These are phyloP conservation scores for Eupeodes latifasciatus DNA, from an alignment of 2,888 invertebrate genomes.

Conservation along the genomic window DNA sequence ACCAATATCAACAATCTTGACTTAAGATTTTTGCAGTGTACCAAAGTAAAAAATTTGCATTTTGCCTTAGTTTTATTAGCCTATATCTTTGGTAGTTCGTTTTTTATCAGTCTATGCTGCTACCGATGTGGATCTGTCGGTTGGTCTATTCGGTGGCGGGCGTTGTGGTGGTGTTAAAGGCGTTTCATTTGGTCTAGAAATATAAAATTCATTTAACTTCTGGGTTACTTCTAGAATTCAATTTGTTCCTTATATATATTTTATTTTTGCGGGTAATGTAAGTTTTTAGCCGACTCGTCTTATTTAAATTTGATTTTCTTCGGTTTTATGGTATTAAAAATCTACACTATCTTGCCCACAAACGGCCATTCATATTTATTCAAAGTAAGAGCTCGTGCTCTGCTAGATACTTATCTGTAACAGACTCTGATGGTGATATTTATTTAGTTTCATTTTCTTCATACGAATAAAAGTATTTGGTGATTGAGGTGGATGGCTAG, in stretches of 20 bases:
- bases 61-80: conserved; percentile 20
- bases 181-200: conserved; percentile 32
- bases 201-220: conserved; percentile 39
- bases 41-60: conserved; percentile 1
- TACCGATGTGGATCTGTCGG: conserved; percentile 52
- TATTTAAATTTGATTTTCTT: neutral
- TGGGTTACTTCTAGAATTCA: conserved; percentile 15
- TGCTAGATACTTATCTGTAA: conserved; percentile 62
- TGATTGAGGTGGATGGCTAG: conserved; percentile 43
- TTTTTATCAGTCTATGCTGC: conserved; percentile 4
- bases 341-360: conserved; percentile 10
- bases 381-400: conserved; percentile 57
- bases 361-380: conserved; percentile 1
- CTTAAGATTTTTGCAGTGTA: neutral
- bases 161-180: conserved; percentile 35
- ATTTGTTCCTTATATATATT: conserved; percentile 13
- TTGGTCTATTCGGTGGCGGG: neutral
- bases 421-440: conserved; percentile 53
- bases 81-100: neutral
- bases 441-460: conserved; percentile 4
- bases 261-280: neutral
- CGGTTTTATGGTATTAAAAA: neutral
- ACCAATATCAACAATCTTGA: neutral
- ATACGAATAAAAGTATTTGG: no score
- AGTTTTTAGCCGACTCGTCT: neutral